A percentile compares a stretch with the other conserved stretches of the same genome.
Evolutionary conservation across 2,113 vertebrate genomes (phyloP).

Genomic region (Lichenostomus cassidix): DNA sequence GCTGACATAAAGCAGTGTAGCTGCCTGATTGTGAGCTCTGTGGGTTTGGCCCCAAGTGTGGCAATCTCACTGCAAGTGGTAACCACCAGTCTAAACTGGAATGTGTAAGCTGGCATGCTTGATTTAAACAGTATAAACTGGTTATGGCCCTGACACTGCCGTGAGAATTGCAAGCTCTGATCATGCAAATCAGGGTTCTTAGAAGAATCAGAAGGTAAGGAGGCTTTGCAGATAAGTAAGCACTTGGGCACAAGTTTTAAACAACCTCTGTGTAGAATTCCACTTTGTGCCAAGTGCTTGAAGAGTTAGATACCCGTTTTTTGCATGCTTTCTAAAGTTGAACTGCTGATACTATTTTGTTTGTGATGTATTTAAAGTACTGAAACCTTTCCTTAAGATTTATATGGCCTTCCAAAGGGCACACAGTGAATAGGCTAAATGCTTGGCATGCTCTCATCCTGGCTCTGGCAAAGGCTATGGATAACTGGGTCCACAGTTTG

Average conservation of each 20-base stretch:
- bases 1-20: not conserved
- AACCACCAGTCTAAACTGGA: not conserved
- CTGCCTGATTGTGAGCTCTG: not conserved
- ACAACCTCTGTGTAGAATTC: not conserved
- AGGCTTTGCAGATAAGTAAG: not conserved
- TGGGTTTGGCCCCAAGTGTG: not conserved
- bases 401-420: not conserved
- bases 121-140: not conserved
- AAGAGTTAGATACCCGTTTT: not conserved
- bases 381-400: slow-evolving; percentile 17
- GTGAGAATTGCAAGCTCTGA: not conserved
- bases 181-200: not conserved
- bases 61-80: not conserved
- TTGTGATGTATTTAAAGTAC: slow-evolving; percentile 3
- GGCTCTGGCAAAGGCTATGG: not conserved
- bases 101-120: not conserved
- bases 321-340: not conserved
- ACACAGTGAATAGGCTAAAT: not conserved
- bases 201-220: not conserved
- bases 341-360: not conserved
- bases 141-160: not conserved
- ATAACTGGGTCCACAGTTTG: not conserved
- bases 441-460: not conserved
- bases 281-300: not conserved
- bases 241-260: not conserved